phyloP scores from a whole-genome alignment of 1,140 invertebrate genomes.

The Leptonema lineaticorne region DNA sequence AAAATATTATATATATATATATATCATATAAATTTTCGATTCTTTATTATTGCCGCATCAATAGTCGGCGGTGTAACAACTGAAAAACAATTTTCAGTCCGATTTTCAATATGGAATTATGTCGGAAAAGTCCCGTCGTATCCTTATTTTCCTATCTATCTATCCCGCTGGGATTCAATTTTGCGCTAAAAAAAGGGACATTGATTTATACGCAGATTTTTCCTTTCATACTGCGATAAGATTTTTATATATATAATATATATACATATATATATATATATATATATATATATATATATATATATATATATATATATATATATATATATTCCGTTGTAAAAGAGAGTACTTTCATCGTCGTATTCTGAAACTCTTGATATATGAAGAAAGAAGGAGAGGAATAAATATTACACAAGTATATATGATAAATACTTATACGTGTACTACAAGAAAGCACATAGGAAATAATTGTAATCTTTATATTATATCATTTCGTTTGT shows the following conservation, averaged over 20 bases:
- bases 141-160: constrained; percentile 7
- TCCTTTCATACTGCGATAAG: constrained; percentile 36
- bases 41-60: too few species aligned
- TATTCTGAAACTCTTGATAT: too few species aligned
- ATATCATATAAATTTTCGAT: too few species aligned
- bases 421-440: too few species aligned
- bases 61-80: too few species aligned
- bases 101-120: constrained; percentile 13
- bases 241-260: constrained; percentile 29
- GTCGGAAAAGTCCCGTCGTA: background rate
- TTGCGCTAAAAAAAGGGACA: constrained; percentile 28
- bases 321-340: background rate
- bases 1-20: too few species aligned
- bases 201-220: constrained; percentile 38
- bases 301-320: background rate
- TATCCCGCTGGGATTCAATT: constrained; percentile 35
- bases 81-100: constrained; percentile 14
- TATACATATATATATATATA: background rate
- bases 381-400: too few species aligned
- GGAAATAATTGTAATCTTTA: too few species aligned
- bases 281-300: background rate
- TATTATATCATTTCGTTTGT: too few species aligned
- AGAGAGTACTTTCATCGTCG: too few species aligned
- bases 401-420: too few species aligned
- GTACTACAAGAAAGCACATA: too few species aligned